Base-by-base conservation (phyloP, 1,140 invertebrate genomes). In the Drosophila pseudoobscura region DNA sequence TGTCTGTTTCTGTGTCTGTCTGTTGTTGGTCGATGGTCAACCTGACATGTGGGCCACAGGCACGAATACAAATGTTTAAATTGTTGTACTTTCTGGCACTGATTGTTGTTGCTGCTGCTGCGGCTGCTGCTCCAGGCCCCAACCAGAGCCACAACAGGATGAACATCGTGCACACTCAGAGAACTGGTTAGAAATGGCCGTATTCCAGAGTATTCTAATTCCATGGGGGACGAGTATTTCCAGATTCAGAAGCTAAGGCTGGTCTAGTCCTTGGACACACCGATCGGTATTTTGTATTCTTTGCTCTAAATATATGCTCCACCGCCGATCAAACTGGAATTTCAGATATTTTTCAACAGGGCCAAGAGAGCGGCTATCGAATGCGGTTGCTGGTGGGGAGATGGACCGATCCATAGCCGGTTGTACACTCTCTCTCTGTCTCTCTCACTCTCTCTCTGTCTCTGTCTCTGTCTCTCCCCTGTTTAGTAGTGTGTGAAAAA, bases 1-100 rank as follows among this genome's bases (percentile, higher is more conserved):
- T 17, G 0, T 17, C 24, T 24, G 24, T 24, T 24, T 43, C 5
- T 47, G 7, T 15, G 41, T 54, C 35, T 69, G 53, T 43, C 31
- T 74, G 74, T 63, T 80, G 78, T 49, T 72, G 57, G 46, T 62
- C 45, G 58, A 35, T 75, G 76, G 66, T 75, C 76, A 80, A 87
- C 73, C 82, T 78, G 70, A 82, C 82, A 84, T 87, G 77, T 85
- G 77, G 85, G 76, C 80, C 80, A 73, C 77, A 77, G 76, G 77
- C 73, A 84, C 77, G 80, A 84, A 84, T 87, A 76, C 76, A 80
- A 85, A 84, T 83, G 80, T 79, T 85, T 78, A 75, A 82, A 75
- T 73, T 80, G 80, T 76, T 73, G 70, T 62, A 59, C 58, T 64
- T 83, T 76, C 62, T 61, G 61, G 69, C 62, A 62, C 26, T 68